phyloP scores from a whole-genome alignment of 2,888 invertebrate genomes.

The Lasioglossum malachurum region DNA sequence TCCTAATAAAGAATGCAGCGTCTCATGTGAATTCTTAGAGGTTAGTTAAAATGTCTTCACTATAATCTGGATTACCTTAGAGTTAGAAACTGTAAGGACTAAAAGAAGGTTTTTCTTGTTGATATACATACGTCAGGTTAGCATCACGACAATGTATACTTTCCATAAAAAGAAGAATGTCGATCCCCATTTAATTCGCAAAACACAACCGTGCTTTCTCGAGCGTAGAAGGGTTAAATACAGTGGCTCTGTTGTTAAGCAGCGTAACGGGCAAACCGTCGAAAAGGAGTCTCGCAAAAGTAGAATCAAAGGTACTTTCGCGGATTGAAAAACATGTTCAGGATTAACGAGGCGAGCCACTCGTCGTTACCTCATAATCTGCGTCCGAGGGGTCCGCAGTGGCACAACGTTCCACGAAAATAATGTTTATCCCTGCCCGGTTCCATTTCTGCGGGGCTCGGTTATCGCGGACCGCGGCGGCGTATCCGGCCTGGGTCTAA shows the following conservation, averaged over 20 bases:
- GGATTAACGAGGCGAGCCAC: slow-evolving; percentile 10
- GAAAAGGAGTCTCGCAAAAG: neutral
- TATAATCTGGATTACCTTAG: neutral
- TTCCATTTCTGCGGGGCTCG: slow-evolving; percentile 27
- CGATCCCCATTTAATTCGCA: neutral
- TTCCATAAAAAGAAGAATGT: neutral
- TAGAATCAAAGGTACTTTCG: slow-evolving; percentile 26
- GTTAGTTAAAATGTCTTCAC: neutral
- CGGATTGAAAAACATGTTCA: slow-evolving; percentile 27
- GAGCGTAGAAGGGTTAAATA: neutral
- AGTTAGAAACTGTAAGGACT: neutral
- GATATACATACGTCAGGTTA: neutral
- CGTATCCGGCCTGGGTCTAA: slow-evolving; percentile 42
- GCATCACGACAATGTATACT: neutral
- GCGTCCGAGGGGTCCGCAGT: slow-evolving; percentile 1
- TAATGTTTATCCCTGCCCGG: slow-evolving; percentile 36
- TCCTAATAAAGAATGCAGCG: neutral
- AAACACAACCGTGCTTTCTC: neutral
- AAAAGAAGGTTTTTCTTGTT: neutral
- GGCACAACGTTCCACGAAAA: slow-evolving; percentile 12
- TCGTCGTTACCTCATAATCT: slow-evolving; percentile 38
- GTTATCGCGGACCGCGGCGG: slow-evolving; percentile 51
- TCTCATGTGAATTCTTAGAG: neutral
- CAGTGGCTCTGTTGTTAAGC: neutral
- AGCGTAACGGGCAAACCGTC: neutral